Base-by-base conservation (phyloP, 2,797 vertebrate species). In the Leucoraja ocellata region DNA sequence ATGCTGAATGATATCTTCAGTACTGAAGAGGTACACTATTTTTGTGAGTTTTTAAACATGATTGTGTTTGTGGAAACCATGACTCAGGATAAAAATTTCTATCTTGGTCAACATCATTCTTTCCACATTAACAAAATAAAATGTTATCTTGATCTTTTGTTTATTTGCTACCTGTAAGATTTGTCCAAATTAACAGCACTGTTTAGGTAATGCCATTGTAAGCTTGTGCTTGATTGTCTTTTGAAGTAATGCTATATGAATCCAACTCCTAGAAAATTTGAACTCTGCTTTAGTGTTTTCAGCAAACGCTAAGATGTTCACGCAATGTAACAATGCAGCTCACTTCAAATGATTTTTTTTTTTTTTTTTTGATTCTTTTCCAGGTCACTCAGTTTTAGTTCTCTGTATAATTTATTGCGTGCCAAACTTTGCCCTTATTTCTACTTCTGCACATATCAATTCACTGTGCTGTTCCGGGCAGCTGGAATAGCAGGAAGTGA, bases 311-410 rank as follows among this genome's bases (percentile, higher is more conserved):
- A 61, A 65, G n/a, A 65, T 65, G n/a, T 6, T 63, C n/a, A 36
- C 7, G 63, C 18, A 9, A 68, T n/a, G 1, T 21, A 88, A 88
- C 13, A 68, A n/a, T 6, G 18, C n/a, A 28, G n/a, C 28, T 88
- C 32, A 1, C 63, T 88, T 32, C 65, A 10, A 36, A 0, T 88
- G 54, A 32, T 3, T 36, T 13, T 1, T 88, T 83, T 0, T n/a
- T 83, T 0, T 46, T 54, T 0, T 54, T 73, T 93, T 93, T 91
- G 8, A 73, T 93, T 8, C 46, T 0, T 68, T 65, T 84, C 0
- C 94, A 99, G 99, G 99, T 98, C 97, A 0, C 95, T 98, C 95
- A 99, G 98, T 95, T 97, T 99, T 95, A 98, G 97, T 0, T 99
- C 98, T 0, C 96, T 99, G 18, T 99, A 99, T 97, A 97, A 97